Evolutionary conservation across 2,888 invertebrate species (phyloP), one percentile per base, ranked within the genome.

Genomic region (Stenoptilia bipunctidactyla): DNA sequence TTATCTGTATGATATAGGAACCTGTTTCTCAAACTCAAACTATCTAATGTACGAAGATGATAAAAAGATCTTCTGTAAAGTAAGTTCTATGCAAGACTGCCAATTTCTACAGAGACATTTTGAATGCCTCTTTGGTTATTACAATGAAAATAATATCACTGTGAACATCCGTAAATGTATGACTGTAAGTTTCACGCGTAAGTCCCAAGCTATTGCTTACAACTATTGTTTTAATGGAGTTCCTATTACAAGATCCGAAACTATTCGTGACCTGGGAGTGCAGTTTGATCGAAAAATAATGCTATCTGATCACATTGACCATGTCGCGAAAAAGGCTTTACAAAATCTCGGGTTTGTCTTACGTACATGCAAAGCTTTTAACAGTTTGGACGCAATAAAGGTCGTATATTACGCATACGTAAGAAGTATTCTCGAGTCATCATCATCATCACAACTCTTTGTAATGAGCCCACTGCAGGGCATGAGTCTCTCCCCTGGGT

Each of bases 331-430:
- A 9, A 42, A 39, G 27, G 42, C 37, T 5, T 43, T 40, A 9
- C 37, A 38, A 36, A 40, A 20, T 15, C 37, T 43, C n/a, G 43
- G 39, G 5, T 43, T 43, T 35, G 30, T 39, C 30, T 12, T 38
- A 6, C 27, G 38, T 13, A 13, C 15, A 12, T 30, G 30, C 8
- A 36, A 34, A n/a, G 15, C 33, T n/a, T 43, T 43, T 15, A 13
- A n/a, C 2, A 30, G 40, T 9, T 2, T 38, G 2, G 10, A 13
- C 1, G 34, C 14, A 14, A 27, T 43, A 9, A 15, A 15, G 25
- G n/a, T 39, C 1, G 5, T 40, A 6, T 43, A 40, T 15, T 38
- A 14, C 15, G 27, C 40, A 15, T 40, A 38, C 27, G 43, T 43
- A 9, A 13, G 43, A 13, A 39, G 38, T 33, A 14, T 34, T 5